A percentile compares a stretch with the other conserved stretches of the same genome.
These are phyloP conservation scores for Arion vulgaris DNA, from an alignment of 1,140 invertebrate genomes.

Conservation along the genomic window DNA sequence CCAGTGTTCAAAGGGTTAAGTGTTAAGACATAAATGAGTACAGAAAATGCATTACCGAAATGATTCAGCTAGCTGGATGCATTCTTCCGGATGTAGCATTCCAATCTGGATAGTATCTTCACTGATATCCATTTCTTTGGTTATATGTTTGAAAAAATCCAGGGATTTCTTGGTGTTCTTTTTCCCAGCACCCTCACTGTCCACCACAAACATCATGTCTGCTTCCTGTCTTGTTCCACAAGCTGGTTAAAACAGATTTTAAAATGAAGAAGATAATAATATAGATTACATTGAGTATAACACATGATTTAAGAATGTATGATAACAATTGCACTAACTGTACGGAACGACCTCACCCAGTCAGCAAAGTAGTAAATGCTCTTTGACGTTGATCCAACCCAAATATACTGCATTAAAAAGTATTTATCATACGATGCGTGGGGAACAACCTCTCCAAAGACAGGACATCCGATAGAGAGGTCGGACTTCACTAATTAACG, in stretches of 20 bases:
- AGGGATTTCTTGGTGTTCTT: slow-evolving; percentile 56
- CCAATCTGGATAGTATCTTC: slow-evolving; percentile 59
- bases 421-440: too few species aligned
- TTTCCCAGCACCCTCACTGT: slow-evolving; percentile 60
- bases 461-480: too few species aligned
- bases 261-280: too few species aligned
- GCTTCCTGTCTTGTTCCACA: slow-evolving; percentile 61
- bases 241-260: slow-evolving; percentile 41
- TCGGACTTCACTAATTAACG: too few species aligned
- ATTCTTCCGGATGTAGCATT: slow-evolving; percentile 52
- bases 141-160: slow-evolving; percentile 56
- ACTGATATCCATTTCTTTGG: slow-evolving; percentile 53
- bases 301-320: too few species aligned
- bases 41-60: slow-evolving; percentile 24
- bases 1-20: too few species aligned
- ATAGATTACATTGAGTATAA: background rate
- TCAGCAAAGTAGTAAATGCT: too few species aligned
- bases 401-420: too few species aligned
- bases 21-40: too few species aligned
- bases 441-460: too few species aligned
- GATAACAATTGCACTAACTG: background rate
- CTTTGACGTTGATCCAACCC: too few species aligned
- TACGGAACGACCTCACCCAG: too few species aligned
- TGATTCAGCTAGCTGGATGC: slow-evolving; percentile 6
- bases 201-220: slow-evolving; percentile 64